Evolutionary conservation across 2,113 vertebrate genomes (phyloP).

Genomic region (Morone saxatilis): DNA sequence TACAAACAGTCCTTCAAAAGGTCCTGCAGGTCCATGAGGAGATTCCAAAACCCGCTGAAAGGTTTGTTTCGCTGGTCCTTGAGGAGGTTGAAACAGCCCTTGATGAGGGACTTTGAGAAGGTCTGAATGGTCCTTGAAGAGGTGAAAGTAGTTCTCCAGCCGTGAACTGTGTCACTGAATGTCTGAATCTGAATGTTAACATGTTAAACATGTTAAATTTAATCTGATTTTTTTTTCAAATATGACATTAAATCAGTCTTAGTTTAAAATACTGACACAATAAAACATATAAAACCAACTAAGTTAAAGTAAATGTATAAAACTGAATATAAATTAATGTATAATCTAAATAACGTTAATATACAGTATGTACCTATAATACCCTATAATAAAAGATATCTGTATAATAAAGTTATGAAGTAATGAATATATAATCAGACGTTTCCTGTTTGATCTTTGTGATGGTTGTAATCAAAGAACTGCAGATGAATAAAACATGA

Average conservation of each 20-base stretch:
- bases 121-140: background rate
- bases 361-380: background rate
- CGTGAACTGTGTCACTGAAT: background rate
- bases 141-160: background rate
- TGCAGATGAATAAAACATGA: constrained; percentile 27
- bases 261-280: background rate
- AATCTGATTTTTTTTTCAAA: too few relatives aligned
- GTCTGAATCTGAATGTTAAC: background rate
- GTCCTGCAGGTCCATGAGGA: background rate
- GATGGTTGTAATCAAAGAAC: constrained; percentile 2
- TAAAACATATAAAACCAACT: background rate
- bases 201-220: too few relatives aligned
- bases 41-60: background rate
- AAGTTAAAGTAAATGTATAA: too few relatives aligned
- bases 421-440: too few relatives aligned
- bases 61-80: too few relatives aligned
- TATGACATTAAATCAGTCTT: too few relatives aligned
- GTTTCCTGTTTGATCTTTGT: background rate
- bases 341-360: background rate
- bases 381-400: background rate
- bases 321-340: too few relatives aligned
- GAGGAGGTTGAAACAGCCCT: too few relatives aligned
- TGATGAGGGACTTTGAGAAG: background rate
- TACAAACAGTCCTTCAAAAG: too few relatives aligned
- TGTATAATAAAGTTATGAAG: too few relatives aligned